phyloP scores from a whole-genome alignment of 2,113 vertebrate genomes.

The Psittacus erithacus region DNA sequence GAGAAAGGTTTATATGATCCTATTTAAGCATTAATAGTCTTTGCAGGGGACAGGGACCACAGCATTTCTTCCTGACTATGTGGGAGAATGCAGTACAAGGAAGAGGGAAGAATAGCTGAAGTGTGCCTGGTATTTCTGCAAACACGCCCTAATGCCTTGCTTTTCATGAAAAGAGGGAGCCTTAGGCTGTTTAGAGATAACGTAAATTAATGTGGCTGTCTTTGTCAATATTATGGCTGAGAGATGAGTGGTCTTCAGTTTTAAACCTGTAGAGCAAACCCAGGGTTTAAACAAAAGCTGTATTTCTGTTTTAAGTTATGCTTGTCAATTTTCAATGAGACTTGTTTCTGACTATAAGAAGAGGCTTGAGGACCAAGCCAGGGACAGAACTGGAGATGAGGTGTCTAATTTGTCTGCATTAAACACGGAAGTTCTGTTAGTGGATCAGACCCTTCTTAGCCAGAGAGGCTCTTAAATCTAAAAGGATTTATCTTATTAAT shows the following conservation, averaged over 20 bases:
- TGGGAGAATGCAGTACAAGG: neutral
- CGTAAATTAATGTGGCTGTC: neutral
- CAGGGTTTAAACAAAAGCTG: neutral
- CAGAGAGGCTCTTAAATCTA: neutral
- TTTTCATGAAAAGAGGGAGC: neutral
- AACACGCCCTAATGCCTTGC: neutral
- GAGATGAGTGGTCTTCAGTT: neutral
- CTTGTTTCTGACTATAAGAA: neutral
- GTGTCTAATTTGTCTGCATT: neutral
- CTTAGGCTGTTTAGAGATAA: neutral
- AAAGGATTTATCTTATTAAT: slow-evolving; percentile 60
- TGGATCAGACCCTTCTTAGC: slow-evolving; percentile 8
- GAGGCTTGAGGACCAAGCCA: neutral
- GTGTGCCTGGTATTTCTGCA: neutral
- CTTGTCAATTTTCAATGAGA: neutral
- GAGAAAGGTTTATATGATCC: neutral
- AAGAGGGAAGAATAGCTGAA: neutral
- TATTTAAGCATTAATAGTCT: neutral
- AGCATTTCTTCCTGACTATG: neutral
- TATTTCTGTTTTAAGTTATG: neutral
- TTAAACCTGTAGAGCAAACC: neutral
- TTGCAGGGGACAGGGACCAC: neutral
- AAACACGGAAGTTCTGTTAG: neutral
- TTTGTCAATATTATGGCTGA: neutral
- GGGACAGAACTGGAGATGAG: neutral